Base-by-base conservation (phyloP, 2,113 vertebrate species). In the Antennarius striatus region DNA sequence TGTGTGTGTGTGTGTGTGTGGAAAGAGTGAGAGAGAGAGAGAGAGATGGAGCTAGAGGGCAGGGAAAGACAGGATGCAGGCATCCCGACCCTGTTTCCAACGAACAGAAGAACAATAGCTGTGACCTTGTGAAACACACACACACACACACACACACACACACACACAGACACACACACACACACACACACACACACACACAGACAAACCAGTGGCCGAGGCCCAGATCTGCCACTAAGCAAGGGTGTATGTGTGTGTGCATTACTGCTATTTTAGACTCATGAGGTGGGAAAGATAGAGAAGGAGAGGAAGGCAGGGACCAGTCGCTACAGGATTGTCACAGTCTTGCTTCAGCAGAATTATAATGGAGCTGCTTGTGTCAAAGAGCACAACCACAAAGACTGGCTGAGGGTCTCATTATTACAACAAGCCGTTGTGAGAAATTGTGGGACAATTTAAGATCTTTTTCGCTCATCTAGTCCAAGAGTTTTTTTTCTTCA, bases 61-160 rank as follows among this genome's bases (percentile, higher is more conserved):
- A 87, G 77, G 79, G 80, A 81, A 78, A 84, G 77, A 79, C 87
- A 87, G 88, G 81, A 91, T 91, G 88, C 90, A 90, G 89, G 82
- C 83, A 84, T 88, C 88, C 88, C 89, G 88, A 56, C 90, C 88
- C 90, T 90, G 83, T 92, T 86, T 89, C 87, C 91, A 90, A 88
- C 91, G 91, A 89, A 88, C 90, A 91, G 86, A 81, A 90, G 88
- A 93, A 93, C 91, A 93, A 93, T 90, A 89, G 90, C 82, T 71
- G 76, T 90, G 89, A 91, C 90, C 88, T 90, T 90, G 89, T 90
- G 90, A 86, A 88, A 83, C 71, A 71, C 65, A 65, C 77, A 65
- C 66, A 70, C 61, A 52, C 53, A 69, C 60, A 61, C 46, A 61
- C 52, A 63, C 68, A 76, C 55, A 51, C 32, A 67, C 69, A 59